These are phyloP conservation scores for Grammomys surdaster DNA, from an alignment of 2,113 vertebrate genomes.

Conservation along the genomic window DNA sequence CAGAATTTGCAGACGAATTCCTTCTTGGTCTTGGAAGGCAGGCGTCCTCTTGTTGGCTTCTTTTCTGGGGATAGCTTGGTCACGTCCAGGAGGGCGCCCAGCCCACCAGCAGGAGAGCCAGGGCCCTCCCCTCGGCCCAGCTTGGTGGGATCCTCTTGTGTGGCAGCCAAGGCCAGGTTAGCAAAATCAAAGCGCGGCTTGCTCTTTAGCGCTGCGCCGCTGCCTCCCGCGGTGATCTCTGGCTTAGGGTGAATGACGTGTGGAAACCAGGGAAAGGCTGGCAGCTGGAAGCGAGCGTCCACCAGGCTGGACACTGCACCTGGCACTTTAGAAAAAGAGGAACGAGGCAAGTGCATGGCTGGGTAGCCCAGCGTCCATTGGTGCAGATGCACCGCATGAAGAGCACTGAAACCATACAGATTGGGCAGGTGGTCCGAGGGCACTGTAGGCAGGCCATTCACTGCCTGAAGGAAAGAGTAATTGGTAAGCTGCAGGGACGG, in stretches of 20 bases:
- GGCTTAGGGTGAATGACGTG: conserved; percentile 95
- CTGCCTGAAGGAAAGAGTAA: conserved; percentile 97
- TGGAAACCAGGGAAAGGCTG: conserved; percentile 94
- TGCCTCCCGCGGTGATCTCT: conserved; percentile 84
- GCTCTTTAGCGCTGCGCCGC: conserved; percentile 88
- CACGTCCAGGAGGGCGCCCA: conserved; percentile 94
- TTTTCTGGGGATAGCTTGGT: conserved; percentile 96
- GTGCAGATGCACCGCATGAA: conserved; percentile 97
- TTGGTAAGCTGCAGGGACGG: conserved; percentile 97
- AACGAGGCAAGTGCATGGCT: conserved; percentile 92
- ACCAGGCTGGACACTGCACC: conserved; percentile 87
- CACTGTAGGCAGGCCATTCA: conserved; percentile 92
- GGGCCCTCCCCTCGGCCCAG: conserved; percentile 91
- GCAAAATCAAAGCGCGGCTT: conserved; percentile 99
- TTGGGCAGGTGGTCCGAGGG: conserved; percentile 95
- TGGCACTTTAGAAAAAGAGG: conserved; percentile 95
- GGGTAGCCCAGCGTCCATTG: conserved; percentile 99
- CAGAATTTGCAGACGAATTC: conserved; percentile 99
- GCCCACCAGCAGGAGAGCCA: conserved; percentile 86
- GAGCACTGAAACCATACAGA: conserved; percentile 96
- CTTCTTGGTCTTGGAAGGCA: conserved; percentile 99
- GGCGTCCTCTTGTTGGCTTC: conserved; percentile 94
- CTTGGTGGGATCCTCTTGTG: conserved; percentile 95
- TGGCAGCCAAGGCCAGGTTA: conserved; percentile 96
- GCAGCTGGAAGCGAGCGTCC: conserved; percentile 92